Conservation (phyloP, 2,888 invertebrate genomes). For the Tachina lurida region DNA sequence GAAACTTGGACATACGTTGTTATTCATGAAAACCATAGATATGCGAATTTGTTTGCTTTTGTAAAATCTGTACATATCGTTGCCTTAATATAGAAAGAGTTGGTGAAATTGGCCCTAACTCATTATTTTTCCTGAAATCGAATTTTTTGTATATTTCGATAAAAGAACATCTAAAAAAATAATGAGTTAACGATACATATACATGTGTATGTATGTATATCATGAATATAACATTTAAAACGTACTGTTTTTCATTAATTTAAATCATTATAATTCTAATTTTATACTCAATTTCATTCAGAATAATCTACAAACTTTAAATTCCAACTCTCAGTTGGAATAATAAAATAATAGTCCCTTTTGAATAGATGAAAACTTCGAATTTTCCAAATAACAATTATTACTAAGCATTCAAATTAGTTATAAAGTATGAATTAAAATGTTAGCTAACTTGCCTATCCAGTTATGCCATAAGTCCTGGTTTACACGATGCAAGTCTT, state of each 20-base stretch:
- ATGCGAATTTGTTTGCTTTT: no score
- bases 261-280: background rate
- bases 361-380: conserved; percentile 1
- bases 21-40: no score
- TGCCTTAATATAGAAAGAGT: no score
- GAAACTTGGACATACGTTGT: no score
- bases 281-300: background rate
- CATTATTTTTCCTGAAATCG: no score
- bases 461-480: conserved; percentile 6
- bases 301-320: background rate
- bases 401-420: background rate
- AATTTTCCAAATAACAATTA: conserved; percentile 18
- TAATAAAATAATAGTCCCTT: background rate
- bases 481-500: no score
- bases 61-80: no score
- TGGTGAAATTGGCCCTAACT: no score
- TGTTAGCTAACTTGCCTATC: conserved; percentile 27
- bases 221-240: conserved; percentile 30
- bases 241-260: conserved; percentile 26
- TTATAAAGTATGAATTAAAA: background rate
- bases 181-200: no score
- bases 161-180: no score
- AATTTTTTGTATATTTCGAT: no score
- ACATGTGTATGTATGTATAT: background rate
- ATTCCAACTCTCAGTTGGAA: background rate